Base-by-base conservation (phyloP, 2,888 invertebrate species). In the Dryomyza anilis region DNA sequence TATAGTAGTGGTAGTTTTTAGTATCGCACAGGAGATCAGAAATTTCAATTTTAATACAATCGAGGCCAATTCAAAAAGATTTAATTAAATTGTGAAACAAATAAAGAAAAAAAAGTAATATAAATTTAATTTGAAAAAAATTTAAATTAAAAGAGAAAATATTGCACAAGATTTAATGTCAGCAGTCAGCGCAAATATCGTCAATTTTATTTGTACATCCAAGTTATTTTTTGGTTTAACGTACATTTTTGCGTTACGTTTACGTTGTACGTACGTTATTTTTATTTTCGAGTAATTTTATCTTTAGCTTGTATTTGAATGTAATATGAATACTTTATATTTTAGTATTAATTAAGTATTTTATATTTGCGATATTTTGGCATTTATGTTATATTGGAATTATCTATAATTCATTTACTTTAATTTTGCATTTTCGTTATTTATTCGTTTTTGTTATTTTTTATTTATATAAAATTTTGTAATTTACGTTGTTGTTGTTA, bases 1-100 rank as follows among this genome's bases (percentile, higher is more conserved):
- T 53, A 57, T 25, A n/a, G n/a, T n/a, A n/a, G n/a, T n/a, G n/a
- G n/a, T n/a, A n/a, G 12, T 58, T 30, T 61, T 67, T 36, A 61
- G 72, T 67, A 65, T 71, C 53, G 67, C 71, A 77, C 67, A 75
- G 73, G 79, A 79, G 79, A 79, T 79, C 79, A 80, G 73, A 71
- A 72, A 73, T 77, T 76, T 69, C 72, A 66, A 69, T 70, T 71
- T 69, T 71, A 72, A 72, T 69, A 69, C 69, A 68, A 64, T 65
- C 50, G 59, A 67, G 66, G 45, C 61, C 36, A 62, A 59, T 58
- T 55, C 33, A 25, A 65, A 10, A 12, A 60, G 36, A 36, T 36
- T 23, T 39, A 23, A 45, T 36, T 36, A 52, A 30, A 12, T 57
- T 25, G 23, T 33, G 43, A 53, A 56, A 58, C 29, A 56, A 55